These are phyloP conservation scores for Tinea pellionella DNA, from an alignment of 2,888 invertebrate species.

Conservation along the genomic window DNA sequence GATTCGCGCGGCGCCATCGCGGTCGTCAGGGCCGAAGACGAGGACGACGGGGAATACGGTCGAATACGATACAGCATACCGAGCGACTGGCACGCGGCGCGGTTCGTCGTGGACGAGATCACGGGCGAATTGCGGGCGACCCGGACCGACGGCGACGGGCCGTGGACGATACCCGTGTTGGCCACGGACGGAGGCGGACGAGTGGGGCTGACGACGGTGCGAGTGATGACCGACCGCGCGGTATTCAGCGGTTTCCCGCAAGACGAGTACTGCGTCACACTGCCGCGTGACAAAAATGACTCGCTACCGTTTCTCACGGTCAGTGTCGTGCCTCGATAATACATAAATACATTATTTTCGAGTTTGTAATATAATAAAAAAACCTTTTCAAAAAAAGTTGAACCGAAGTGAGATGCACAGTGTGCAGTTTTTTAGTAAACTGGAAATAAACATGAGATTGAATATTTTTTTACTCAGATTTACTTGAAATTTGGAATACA, in stretches of 20 bases:
- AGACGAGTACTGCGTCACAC: slow-evolving; percentile 83
- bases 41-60: slow-evolving; percentile 84
- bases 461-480: too few relatives aligned
- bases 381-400: too few relatives aligned
- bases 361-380: too few relatives aligned
- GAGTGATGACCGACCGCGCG: slow-evolving; percentile 85
- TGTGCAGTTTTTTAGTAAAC: too few relatives aligned
- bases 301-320: slow-evolving; percentile 40
- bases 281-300: slow-evolving; percentile 69
- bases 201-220: slow-evolving; percentile 77
- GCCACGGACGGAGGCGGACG: slow-evolving; percentile 82
- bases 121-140: slow-evolving; percentile 78
- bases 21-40: slow-evolving; percentile 80
- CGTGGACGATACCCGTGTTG: slow-evolving; percentile 75
- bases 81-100: slow-evolving; percentile 77
- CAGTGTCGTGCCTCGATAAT: too few relatives aligned
- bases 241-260: slow-evolving; percentile 72
- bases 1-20: slow-evolving; percentile 81
- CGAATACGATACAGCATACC: slow-evolving; percentile 81
- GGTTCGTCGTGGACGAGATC: slow-evolving; percentile 77
- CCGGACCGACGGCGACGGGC: slow-evolving; percentile 79
- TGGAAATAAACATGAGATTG: too few relatives aligned
- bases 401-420: too few relatives aligned
- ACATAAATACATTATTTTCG: too few relatives aligned
- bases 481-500: too few relatives aligned